Evolutionary conservation across 1,140 invertebrate species (phyloP).

Genomic region (Chlorops oryzae): DNA sequence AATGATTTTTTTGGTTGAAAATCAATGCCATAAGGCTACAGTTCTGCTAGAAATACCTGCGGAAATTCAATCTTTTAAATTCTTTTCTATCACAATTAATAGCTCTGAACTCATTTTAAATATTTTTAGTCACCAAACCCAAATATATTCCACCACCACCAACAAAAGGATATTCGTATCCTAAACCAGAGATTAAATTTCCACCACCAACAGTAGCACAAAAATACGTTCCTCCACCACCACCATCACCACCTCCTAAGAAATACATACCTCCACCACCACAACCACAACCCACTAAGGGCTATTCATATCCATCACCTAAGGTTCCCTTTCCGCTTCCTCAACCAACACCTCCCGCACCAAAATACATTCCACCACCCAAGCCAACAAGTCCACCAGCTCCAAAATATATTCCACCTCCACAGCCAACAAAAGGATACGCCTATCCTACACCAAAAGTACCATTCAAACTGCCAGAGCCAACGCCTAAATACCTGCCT

Average conservation of each 20-base stretch:
- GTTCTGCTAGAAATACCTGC: no score
- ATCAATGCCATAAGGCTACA: no score
- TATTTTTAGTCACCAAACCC: background rate
- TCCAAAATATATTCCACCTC: conserved; percentile 8
- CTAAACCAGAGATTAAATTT: conserved; percentile 15
- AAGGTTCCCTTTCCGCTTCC: conserved; percentile 16
- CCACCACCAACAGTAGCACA: background rate
- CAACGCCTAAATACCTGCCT: conserved; percentile 22
- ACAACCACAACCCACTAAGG: conserved; percentile 11
- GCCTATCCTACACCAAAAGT: conserved; percentile 17
- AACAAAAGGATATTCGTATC: conserved; percentile 30
- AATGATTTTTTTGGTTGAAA: no score
- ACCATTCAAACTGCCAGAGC: conserved; percentile 6
- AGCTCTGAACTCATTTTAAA: no score
- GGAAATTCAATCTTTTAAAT: no score
- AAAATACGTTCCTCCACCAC: background rate
- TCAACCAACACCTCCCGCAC: conserved; percentile 12
- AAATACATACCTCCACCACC: background rate
- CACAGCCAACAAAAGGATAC: conserved; percentile 9
- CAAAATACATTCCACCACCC: conserved; percentile 9
- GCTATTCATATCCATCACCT: conserved; percentile 30
- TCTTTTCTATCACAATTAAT: no score
- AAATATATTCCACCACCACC: conserved; percentile 1
- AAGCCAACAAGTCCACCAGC: conserved; percentile 4
- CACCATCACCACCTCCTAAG: background rate